A percentile compares a stretch with the other conserved stretches of the same genome.
These are phyloP conservation scores for Phataginus tricuspis DNA, from an alignment of 2,797 vertebrate species.

Conservation along the genomic window DNA sequence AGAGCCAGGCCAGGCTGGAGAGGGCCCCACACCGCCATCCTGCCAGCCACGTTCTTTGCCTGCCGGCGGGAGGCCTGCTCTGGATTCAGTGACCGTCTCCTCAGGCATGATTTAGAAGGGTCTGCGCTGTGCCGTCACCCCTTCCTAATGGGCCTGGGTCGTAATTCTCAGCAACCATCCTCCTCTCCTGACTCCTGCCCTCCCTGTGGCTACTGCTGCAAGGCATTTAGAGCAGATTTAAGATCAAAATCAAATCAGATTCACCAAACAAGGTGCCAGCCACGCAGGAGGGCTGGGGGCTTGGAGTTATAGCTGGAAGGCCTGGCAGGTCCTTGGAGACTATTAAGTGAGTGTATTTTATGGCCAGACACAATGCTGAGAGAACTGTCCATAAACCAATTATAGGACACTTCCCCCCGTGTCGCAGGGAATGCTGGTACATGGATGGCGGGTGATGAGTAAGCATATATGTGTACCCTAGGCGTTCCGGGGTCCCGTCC, in stretches of 20 bases:
- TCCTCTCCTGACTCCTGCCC: neutral
- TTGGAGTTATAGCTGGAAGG: neutral
- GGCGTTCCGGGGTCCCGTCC: neutral
- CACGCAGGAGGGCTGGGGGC: slow-evolving; percentile 2
- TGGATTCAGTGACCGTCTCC: neutral
- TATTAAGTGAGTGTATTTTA: slow-evolving; percentile 66
- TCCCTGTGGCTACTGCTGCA: neutral
- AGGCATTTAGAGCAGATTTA: slow-evolving; percentile 68
- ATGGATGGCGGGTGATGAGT: neutral
- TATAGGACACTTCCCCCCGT: slow-evolving; percentile 5
- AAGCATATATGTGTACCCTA: neutral
- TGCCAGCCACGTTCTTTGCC: neutral
- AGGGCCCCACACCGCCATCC: neutral
- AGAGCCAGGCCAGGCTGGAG: neutral
- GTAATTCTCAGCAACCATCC: slow-evolving; percentile 45
- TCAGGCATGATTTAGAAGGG: slow-evolving; percentile 49
- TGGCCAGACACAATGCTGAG: slow-evolving; percentile 46
- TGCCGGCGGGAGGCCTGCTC: neutral
- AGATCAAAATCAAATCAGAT: slow-evolving; percentile 75
- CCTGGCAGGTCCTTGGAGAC: slow-evolving; percentile 54
- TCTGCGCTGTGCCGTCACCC: neutral
- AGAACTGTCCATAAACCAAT: slow-evolving; percentile 69
- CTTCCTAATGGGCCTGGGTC: slow-evolving; percentile 4
- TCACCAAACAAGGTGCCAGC: slow-evolving; percentile 70
- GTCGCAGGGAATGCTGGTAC: neutral